A percentile compares a stretch with the other conserved stretches of the same genome.
phyloP scores from a whole-genome alignment of 1,140 invertebrate genomes.

The Drosophila nebulosa region DNA sequence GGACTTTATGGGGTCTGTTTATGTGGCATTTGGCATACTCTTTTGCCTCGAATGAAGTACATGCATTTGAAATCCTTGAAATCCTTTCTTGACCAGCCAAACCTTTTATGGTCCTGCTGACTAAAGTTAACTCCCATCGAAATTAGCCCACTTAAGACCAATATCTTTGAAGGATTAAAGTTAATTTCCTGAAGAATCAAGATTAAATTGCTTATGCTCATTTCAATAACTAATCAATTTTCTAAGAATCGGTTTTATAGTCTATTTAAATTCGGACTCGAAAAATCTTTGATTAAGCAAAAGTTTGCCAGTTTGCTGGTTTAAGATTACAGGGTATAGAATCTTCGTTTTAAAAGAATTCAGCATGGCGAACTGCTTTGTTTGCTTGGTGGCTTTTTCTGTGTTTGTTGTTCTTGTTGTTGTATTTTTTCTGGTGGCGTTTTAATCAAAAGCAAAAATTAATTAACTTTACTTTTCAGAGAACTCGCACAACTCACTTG shows the following conservation, averaged over 20 bases:
- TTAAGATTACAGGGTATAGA: background rate
- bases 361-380: background rate
- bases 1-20: background rate
- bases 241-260: no score
- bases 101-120: no score
- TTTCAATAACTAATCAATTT: no score
- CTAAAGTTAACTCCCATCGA: no score
- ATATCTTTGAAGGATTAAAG: no score
- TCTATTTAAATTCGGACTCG: no score
- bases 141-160: no score
- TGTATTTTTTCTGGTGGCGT: constrained; percentile 34
- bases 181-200: no score
- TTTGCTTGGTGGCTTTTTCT: background rate
- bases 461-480: constrained; percentile 56
- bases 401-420: background rate
- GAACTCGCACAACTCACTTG: constrained; percentile 5
- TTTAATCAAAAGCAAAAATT: constrained; percentile 68
- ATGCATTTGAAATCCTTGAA: background rate
- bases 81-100: background rate
- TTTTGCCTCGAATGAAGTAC: background rate
- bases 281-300: background rate
- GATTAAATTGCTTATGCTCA: no score
- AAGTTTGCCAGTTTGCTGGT: no score
- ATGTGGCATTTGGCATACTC: background rate
- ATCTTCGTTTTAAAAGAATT: background rate